These are phyloP conservation scores for Drosophila koepferae DNA, from an alignment of 2,888 invertebrate genomes.

Conservation along the genomic window DNA sequence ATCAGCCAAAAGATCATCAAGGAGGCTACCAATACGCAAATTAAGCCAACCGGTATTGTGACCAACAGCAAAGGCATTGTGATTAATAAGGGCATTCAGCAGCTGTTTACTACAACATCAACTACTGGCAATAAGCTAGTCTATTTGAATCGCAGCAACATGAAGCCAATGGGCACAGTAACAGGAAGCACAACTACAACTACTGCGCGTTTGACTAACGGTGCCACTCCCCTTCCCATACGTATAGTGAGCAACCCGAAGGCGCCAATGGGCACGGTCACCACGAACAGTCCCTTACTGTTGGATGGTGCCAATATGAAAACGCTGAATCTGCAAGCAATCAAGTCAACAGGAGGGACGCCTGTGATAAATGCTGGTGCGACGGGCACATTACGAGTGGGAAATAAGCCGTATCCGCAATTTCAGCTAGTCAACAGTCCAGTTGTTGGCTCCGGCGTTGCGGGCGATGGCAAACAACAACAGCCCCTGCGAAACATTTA, in stretches of 20 bases:
- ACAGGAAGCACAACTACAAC: conserved; percentile 52
- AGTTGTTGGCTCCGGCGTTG: conserved; percentile 3
- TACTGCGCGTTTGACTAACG: conserved; percentile 73
- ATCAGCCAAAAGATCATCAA: conserved; percentile 82
- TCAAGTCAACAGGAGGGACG: conserved; percentile 39
- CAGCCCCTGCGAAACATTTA: conserved; percentile 49
- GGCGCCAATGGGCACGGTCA: conserved; percentile 17
- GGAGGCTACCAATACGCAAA: conserved; percentile 58
- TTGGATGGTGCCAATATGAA: conserved; percentile 51
- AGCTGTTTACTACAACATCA: conserved; percentile 59
- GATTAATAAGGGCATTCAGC: conserved; percentile 74
- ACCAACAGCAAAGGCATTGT: conserved; percentile 67
- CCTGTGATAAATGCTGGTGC: conserved; percentile 21
- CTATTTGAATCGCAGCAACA: conserved; percentile 83
- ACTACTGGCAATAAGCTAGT: conserved; percentile 81
- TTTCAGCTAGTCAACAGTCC: conserved; percentile 63
- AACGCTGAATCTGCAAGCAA: conserved; percentile 60
- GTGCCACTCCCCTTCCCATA: conserved; percentile 66
- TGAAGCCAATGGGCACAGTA: conserved; percentile 82
- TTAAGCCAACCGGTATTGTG: conserved; percentile 33
- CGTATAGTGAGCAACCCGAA: conserved; percentile 56
- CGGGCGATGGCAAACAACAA: conserved; percentile 51
- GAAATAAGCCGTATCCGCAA: conserved; percentile 57
- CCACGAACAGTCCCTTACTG: conserved; percentile 37
- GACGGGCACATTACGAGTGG: conserved; percentile 49